Evolutionary conservation across 2,888 invertebrate species (phyloP), one percentile per base, ranked within the genome.

Genomic region (Polyommatus icarus): DNA sequence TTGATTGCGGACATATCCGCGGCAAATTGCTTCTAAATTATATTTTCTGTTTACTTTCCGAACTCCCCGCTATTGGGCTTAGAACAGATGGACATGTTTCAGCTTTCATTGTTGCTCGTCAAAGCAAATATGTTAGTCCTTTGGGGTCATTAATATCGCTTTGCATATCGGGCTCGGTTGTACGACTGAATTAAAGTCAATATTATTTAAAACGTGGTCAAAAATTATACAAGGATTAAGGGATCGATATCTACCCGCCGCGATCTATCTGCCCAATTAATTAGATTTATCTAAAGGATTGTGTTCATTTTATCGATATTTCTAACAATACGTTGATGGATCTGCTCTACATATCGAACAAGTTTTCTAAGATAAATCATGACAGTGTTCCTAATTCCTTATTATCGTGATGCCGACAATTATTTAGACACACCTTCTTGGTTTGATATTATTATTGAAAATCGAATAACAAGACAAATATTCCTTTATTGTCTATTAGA

Each of bases 11-110:
- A 93, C 93, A 92, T 93, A 93, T 93, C 91, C 92, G 88, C 91
- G 90, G 90, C 89, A 94, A 94, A 94, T 94, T 94, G 94, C 93
- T 94, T 91, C 91, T 93, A 93, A 94, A 94, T 94, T 93, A 94
- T 94, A 93, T 93, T 93, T 93, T 93, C 91, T 94, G 94, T 94
- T 94, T 94, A 93, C 94, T 90, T 93, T 92, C 91, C 92, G 89
- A 92, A 92, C 92, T 91, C 92, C 91, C 91, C 87, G 87, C 86
- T 89, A 87, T 82, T 79, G 87, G 87, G 82, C 82, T 83, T 81
- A 80, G 82, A 85, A 85, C 89, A 89, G 87, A 89, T 90, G 90
- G 85, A 88, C 88, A 89, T 90, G 91, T 90, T 89, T 88, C 90
- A 90, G 82, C 87, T 87, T 89, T 91, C 89, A 91, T 73, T 73